Conservation (phyloP, 2,113 vertebrate species). For the Brachypteracias leptosomus region DNA sequence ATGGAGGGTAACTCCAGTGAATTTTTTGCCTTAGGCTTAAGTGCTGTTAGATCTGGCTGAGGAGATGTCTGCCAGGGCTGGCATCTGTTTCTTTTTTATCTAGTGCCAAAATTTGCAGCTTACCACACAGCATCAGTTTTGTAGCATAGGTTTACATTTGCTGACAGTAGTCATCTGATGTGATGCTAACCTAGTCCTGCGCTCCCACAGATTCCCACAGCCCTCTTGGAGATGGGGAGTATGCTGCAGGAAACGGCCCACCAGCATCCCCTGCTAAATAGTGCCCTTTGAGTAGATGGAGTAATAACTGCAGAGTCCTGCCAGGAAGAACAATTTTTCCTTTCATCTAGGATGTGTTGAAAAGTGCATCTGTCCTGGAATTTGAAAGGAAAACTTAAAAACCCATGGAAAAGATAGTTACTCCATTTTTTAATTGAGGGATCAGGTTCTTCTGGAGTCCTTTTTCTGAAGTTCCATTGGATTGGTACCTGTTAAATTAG, state of each 20-base stretch:
- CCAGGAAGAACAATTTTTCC: background rate
- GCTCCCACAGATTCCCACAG: conserved; percentile 40
- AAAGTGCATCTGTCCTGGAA: background rate
- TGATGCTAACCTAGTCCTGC: background rate
- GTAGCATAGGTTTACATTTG: conserved; percentile 19
- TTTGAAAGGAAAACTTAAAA: background rate
- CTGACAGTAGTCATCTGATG: background rate
- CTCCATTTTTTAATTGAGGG: background rate
- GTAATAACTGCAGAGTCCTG: background rate
- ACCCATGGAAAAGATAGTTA: background rate
- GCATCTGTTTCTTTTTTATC: conserved; percentile 24
- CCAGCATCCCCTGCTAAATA: background rate
- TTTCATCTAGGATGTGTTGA: background rate
- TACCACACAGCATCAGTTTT: background rate
- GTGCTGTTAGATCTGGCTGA: conserved; percentile 38
- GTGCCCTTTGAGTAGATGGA: background rate
- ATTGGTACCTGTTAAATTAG: background rate
- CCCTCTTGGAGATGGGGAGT: background rate
- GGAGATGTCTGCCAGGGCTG: conserved; percentile 28
- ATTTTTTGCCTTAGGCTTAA: conserved; percentile 44
- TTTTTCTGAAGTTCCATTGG: background rate
- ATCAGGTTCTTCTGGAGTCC: background rate
- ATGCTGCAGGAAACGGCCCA: background rate
- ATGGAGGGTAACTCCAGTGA: conserved; percentile 3
- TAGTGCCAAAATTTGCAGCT: conserved; percentile 6